Evolutionary conservation across 2,888 invertebrate genomes (phyloP), one percentile per base, ranked within the genome.

Genomic region (Scaeva pyrastri): DNA sequence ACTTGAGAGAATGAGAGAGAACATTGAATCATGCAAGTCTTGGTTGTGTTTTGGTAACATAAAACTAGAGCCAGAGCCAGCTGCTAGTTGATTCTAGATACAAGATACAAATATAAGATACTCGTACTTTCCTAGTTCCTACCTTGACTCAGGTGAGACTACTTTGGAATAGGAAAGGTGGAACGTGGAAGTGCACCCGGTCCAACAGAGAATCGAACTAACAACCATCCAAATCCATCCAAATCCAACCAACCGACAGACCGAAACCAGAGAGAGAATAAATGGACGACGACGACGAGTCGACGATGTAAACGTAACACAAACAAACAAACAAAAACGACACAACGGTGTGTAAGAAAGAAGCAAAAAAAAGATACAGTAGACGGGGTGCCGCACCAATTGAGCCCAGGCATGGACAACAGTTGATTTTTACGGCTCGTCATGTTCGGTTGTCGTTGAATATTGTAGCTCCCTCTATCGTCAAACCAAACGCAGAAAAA

Each of bases 391-490:
- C 71, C 86, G 81, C 81, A 71, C 55, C 71, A 86, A 86, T 75
- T 82, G 82, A 74, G 71, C 86, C 86, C 86, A 86, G 86, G 82
- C 77, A 78, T 78, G 82, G 77, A 73, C 81, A 77, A 82, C 86
- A 86, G 86, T 86, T 86, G 77, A 86, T 82, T 75, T 86, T 86
- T 78, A 82, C 81, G 82, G 74, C 78, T 86, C 86, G 82, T 82
- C 78, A 78, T 86, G 82, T 77, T 77, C 77, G 82, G 86, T 82
- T 74, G 73, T 74, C 41, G 62, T 73, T 68, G 23, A 39, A 23
- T 68, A 36, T 68, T 23, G 39, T 68, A 68, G 68, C 68, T 68
- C 66, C 36, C 62, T 70, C 36, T 77, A 62, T 58, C 55, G 60
- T 64, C 10, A 31, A 78, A 45, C 45, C 39, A 39, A 58, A 66